Evolutionary conservation across 1,140 invertebrate species (phyloP).

Genomic region (Drosophila bipectinata): DNA sequence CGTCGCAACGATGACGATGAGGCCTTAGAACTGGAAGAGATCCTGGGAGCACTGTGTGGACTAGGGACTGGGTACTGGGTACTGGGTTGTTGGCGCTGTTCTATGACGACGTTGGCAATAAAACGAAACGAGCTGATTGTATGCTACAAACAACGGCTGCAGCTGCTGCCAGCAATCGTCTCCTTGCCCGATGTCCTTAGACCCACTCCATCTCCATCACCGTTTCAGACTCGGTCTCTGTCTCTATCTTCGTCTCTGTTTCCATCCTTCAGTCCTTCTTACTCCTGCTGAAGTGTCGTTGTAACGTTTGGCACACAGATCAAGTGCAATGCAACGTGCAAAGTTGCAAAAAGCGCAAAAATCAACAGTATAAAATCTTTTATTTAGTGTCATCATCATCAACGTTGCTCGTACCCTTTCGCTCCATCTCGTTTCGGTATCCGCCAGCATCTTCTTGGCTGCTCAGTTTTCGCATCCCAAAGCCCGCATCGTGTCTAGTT

Average conservation of each 20-base stretch:
- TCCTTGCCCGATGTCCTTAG: conserved; percentile 2
- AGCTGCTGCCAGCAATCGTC: conserved; percentile 36
- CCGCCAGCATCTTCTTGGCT: conserved; percentile 14
- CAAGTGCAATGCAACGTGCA: conserved; percentile 81
- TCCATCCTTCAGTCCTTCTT: conserved; percentile 11
- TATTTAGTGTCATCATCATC: conserved; percentile 79
- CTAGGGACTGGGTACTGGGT: conserved; percentile 5
- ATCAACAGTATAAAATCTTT: conserved; percentile 82
- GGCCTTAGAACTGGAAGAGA: conserved; percentile 11
- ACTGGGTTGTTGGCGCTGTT: conserved; percentile 25
- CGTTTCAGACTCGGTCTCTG: background rate
- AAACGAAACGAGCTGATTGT: conserved; percentile 82
- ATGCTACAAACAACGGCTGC: conserved; percentile 77
- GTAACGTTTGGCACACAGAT: conserved; percentile 81
- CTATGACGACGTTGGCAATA: conserved; percentile 74
- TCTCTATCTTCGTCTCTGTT: conserved; percentile 1
- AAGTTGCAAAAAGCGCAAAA: conserved; percentile 82
- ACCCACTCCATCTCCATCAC: background rate
- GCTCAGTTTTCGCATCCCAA: conserved; percentile 45
- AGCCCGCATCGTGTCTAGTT: conserved; percentile 37
- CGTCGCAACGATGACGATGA: conserved; percentile 40
- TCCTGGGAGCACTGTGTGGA: background rate
- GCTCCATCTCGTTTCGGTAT: background rate
- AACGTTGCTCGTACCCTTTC: conserved; percentile 39
- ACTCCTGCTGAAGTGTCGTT: conserved; percentile 70